Evolutionary conservation across 2,113 vertebrate genomes (phyloP).

Genomic region (Strigops habroptila): DNA sequence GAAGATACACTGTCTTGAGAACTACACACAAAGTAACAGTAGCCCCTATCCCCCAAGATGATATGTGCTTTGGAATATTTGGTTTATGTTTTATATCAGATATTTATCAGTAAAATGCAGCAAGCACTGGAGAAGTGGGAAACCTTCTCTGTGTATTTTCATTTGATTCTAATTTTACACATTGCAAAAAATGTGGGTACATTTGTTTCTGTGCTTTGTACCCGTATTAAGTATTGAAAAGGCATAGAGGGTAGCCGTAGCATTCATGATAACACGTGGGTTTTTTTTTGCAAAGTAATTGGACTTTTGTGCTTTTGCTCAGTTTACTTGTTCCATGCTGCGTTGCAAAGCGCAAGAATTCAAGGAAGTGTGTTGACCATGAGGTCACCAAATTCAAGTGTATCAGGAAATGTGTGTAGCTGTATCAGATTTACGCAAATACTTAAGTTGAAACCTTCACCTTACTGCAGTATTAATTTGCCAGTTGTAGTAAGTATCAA

Average conservation of each 20-base stretch:
- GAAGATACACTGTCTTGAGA: neutral
- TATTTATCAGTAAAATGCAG: neutral
- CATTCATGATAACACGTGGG: neutral
- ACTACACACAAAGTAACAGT: neutral
- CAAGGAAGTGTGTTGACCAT: neutral
- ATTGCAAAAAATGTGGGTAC: neutral
- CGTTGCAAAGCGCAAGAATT: neutral
- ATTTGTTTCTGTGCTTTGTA: neutral
- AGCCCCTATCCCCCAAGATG: neutral
- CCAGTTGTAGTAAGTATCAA: neutral
- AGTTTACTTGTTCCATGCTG: neutral
- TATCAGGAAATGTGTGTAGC: constrained; percentile 22
- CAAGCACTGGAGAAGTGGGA: neutral
- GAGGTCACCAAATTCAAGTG: neutral
- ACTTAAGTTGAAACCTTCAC: neutral
- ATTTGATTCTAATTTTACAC: neutral
- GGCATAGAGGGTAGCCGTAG: neutral
- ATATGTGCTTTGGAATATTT: neutral
- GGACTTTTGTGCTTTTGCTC: neutral
- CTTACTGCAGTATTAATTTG: neutral
- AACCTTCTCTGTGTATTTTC: neutral
- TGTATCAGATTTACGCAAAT: neutral
- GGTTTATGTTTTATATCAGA: neutral
- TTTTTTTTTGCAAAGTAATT: neutral
- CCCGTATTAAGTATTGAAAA: neutral